Base-by-base conservation (phyloP, 2,888 invertebrate genomes). In the Drosophila fulvimacula region DNA sequence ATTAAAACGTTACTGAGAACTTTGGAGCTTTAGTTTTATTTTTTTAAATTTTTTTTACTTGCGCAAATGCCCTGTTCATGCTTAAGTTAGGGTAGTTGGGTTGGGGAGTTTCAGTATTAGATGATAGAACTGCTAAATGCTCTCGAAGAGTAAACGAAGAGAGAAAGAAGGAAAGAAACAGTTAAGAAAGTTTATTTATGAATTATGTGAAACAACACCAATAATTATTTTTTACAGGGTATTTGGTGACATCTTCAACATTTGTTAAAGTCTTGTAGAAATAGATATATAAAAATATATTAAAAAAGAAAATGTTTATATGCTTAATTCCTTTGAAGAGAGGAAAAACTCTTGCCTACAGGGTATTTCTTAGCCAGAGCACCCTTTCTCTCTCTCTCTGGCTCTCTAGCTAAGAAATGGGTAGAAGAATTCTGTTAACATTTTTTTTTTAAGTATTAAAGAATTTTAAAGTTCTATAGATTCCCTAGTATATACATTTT, bases 1-100 rank as follows among this genome's bases (percentile, higher is more conserved):
- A 84, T 83, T 76, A 88, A 80, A 44, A 46, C 48, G 38, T 21
- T 49, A 41, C 41, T 53, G 55, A 77, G 67, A 71, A 71, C 67
- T 52, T 64, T 66, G 15, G 27, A 30, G 41, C 38, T 39, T 41
- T 34, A n/a, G 19, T 7, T 42, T 44, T 21, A 19, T 24, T 24
- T 4, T 24, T 24, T 42, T 38, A n/a, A n/a, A n/a, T 41, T 0
- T 34, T 30, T 36, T 19, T 34, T 17, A 11, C 4, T 19, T 21
- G 15, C 11, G 36, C 52, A 21, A 52, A 38, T 38, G 17, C 24
- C 13, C 38, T 52, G 1, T 48, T 46, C n/a, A 46, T 36, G n/a
- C 15, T 32, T 15, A 24, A 21, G 3, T 0, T 19, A 0, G 30
- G 48, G 48, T 32, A 48, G 30, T 3, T 48, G 19, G 17, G 10